These are phyloP conservation scores for Ceratosolen solmsi DNA, from an alignment of 1,140 invertebrate genomes.

Conservation along the genomic window DNA sequence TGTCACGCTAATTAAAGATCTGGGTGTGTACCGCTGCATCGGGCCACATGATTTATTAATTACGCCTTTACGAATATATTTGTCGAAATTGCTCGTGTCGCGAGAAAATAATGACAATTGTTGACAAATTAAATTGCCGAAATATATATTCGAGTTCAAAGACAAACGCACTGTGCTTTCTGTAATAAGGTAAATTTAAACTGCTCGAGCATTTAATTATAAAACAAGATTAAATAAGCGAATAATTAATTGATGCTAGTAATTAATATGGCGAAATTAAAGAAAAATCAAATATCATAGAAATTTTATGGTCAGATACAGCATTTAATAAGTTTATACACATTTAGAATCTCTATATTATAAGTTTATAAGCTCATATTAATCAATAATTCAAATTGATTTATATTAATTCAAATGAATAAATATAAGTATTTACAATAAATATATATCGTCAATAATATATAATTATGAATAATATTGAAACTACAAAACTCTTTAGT, in stretches of 20 bases:
- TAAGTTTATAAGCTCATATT: too few species aligned
- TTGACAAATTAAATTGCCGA: conserved; percentile 8
- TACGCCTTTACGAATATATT: conserved; percentile 13
- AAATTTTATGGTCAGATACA: too few species aligned
- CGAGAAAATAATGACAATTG: conserved; percentile 8
- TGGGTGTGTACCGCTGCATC: neutral
- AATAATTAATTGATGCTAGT: neutral
- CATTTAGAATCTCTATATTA: too few species aligned
- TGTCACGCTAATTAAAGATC: conserved; percentile 48
- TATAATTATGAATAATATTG: too few species aligned
- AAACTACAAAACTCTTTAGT: too few species aligned
- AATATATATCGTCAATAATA: too few species aligned
- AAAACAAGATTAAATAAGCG: neutral
- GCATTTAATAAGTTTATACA: too few species aligned
- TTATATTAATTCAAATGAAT: too few species aligned
- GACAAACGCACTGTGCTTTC: neutral
- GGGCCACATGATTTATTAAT: conserved; percentile 43
- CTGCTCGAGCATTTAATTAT: neutral
- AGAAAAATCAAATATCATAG: too few species aligned
- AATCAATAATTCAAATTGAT: too few species aligned
- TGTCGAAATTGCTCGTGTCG: neutral
- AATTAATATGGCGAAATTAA: too few species aligned
- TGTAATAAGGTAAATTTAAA: neutral
- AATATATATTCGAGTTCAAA: neutral
- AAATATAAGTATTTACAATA: too few species aligned